These are phyloP conservation scores for Tyto alba DNA, from an alignment of 2,113 vertebrate genomes.

Conservation along the genomic window DNA sequence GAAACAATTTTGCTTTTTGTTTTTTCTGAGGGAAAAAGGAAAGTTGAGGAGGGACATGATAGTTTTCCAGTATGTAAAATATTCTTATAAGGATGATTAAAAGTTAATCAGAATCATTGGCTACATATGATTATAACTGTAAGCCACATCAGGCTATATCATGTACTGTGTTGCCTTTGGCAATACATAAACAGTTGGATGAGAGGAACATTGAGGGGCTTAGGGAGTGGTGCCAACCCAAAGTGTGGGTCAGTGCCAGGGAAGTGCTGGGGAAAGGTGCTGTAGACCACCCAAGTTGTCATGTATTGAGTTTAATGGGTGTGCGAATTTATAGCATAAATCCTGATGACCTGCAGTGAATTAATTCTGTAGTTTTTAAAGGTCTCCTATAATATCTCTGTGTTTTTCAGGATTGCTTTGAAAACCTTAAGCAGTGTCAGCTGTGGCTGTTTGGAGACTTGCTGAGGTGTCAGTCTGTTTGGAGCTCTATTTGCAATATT, in stretches of 20 bases:
- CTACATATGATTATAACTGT: neutral
- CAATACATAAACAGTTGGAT: neutral
- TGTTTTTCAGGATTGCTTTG: neutral
- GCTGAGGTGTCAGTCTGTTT: neutral
- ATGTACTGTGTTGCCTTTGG: slow-evolving; percentile 39
- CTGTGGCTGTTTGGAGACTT: neutral
- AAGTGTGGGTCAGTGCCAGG: neutral
- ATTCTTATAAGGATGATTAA: neutral
- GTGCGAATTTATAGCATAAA: neutral
- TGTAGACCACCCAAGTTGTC: neutral
- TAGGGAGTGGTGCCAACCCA: neutral
- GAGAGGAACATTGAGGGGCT: neutral
- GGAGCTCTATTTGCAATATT: neutral
- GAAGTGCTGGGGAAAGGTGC: neutral
- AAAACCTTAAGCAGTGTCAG: neutral
- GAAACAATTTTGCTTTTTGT: neutral
- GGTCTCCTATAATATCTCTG: neutral
- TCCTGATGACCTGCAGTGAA: neutral
- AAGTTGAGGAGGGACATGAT: neutral
- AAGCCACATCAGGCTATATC: neutral
- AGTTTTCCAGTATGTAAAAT: neutral
- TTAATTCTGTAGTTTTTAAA: neutral
- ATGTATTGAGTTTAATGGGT: neutral
- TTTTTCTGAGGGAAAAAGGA: neutral
- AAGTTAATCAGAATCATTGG: neutral